These are phyloP conservation scores for Nesoenas mayeri DNA, from an alignment of 2,113 vertebrate genomes.

Conservation along the genomic window DNA sequence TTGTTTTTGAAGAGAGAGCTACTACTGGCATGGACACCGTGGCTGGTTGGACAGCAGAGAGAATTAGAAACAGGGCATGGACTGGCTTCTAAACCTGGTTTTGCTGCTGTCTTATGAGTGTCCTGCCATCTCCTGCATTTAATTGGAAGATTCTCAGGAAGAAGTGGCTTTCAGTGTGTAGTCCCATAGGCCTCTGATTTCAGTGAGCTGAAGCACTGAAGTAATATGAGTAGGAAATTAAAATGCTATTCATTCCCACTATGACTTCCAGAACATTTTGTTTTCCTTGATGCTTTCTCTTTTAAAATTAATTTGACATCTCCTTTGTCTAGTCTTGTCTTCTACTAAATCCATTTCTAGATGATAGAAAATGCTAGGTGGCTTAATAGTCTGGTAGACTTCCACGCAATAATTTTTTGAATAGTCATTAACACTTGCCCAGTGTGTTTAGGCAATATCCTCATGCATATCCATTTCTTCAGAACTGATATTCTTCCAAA, in stretches of 20 bases:
- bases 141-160: neutral
- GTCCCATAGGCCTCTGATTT: neutral
- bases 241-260: constrained; percentile 12
- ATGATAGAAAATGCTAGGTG: neutral
- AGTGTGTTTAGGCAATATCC: neutral
- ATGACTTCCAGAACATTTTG: neutral
- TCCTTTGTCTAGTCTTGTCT: neutral
- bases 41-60: neutral
- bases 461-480: neutral
- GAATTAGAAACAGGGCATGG: neutral
- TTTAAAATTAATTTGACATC: neutral
- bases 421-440: neutral
- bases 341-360: neutral
- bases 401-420: neutral
- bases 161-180: neutral
- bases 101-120: neutral
- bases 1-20: neutral
- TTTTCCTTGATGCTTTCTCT: neutral
- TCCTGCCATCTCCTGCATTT: neutral
- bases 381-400: neutral
- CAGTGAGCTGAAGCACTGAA: neutral
- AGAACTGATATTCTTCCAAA: constrained; percentile 3
- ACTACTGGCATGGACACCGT: accelerated
- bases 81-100: neutral
- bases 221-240: neutral